A percentile compares a stretch with the other conserved stretches of the same genome.
Conservation (phyloP, 2,797 vertebrate species). For the Microchirus variegatus region DNA sequence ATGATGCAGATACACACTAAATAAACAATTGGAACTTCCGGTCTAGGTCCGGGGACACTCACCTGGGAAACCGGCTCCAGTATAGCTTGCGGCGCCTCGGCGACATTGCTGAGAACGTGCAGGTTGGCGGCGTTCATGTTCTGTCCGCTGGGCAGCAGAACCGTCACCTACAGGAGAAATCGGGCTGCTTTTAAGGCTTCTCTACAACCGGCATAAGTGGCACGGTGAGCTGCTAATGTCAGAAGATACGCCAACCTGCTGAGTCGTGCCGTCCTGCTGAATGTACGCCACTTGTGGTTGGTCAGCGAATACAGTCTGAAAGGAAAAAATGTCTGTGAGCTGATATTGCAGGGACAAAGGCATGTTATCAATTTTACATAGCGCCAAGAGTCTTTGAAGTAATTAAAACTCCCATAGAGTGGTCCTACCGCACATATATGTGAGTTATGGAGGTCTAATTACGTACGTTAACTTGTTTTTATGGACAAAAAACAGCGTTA, state of each 20-base stretch:
- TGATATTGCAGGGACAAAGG: background rate
- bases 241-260: slow-evolving; percentile 84
- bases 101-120: slow-evolving; percentile 88
- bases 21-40: too few relatives aligned
- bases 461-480: too few relatives aligned
- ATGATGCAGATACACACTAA: too few relatives aligned
- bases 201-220: background rate
- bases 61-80: slow-evolving; percentile 89
- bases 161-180: slow-evolving; percentile 82
- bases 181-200: background rate
- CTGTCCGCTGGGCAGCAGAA: slow-evolving; percentile 89
- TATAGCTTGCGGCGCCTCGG: slow-evolving; percentile 85
- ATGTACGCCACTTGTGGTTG: slow-evolving; percentile 97
- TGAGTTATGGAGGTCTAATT: too few relatives aligned
- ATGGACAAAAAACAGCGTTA: too few relatives aligned
- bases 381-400: too few relatives aligned
- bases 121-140: slow-evolving; percentile 91
- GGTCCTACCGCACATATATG: too few relatives aligned
- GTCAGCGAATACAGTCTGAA: slow-evolving; percentile 93
- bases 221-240: background rate
- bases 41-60: too few relatives aligned
- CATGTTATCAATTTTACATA: background rate
- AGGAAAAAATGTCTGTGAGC: slow-evolving; percentile 1
- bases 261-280: slow-evolving; percentile 94
- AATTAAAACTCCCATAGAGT: too few relatives aligned